Percentiles rank a stretch among this genome's conserved stretches.
These are phyloP conservation scores for Odocoileus virginianus DNA, from an alignment of 2,113 vertebrate species.

Conservation along the genomic window DNA sequence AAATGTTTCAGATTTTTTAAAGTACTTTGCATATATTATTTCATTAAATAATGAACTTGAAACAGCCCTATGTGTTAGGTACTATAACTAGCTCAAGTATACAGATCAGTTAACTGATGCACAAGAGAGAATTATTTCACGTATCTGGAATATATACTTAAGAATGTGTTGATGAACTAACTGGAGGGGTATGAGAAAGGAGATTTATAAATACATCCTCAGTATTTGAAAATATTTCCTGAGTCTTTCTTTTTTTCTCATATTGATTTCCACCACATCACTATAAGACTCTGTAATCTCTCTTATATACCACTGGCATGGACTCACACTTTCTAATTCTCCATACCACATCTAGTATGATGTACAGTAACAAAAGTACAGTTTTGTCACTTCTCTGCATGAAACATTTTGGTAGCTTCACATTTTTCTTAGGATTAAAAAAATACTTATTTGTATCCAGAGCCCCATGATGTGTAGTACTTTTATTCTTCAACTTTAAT, in stretches of 20 bases:
- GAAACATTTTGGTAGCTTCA: neutral
- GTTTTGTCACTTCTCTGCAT: neutral
- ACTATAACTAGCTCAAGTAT: neutral
- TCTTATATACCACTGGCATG: neutral
- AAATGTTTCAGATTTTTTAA: neutral
- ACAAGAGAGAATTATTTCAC: neutral
- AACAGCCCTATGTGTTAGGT: neutral
- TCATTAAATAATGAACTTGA: neutral
- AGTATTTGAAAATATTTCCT: neutral
- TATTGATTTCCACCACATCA: neutral
- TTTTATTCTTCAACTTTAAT: neutral
- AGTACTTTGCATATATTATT: neutral
- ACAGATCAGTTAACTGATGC: neutral
- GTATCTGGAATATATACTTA: neutral
- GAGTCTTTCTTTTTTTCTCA: neutral
- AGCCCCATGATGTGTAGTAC: rapidly evolving
- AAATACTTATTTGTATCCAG: neutral
- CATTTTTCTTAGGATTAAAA: neutral
- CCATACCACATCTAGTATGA: neutral
- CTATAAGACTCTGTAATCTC: neutral
- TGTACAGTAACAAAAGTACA: neutral
- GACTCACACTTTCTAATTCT: neutral
- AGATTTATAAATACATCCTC: neutral
- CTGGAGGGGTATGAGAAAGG: neutral
- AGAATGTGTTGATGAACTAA: neutral